phyloP scores from a whole-genome alignment of 2,888 invertebrate species.

The Petrolisthes manimaculis region DNA sequence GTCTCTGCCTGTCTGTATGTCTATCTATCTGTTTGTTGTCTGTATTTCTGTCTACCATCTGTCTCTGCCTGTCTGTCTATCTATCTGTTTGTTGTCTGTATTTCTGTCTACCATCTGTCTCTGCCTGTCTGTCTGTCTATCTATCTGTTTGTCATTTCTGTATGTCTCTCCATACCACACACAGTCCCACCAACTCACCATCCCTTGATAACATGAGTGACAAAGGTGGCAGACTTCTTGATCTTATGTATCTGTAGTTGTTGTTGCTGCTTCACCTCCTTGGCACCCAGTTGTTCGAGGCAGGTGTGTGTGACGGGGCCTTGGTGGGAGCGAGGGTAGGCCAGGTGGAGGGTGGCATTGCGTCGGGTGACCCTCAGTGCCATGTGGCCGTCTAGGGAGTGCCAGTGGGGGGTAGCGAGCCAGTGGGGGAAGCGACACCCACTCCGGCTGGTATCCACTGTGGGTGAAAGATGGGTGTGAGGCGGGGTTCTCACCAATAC shows the following conservation, averaged over 20 bases:
- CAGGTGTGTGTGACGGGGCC: constrained; percentile 59
- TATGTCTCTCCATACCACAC: not conserved
- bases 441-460: constrained; percentile 56
- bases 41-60: too few species aligned
- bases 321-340: not conserved
- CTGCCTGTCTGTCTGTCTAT: too few species aligned
- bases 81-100: too few species aligned
- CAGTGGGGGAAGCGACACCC: constrained; percentile 58
- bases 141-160: too few species aligned
- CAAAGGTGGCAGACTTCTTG: constrained; percentile 41
- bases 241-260: too few species aligned
- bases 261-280: not conserved
- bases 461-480: too few species aligned
- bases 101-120: too few species aligned
- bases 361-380: constrained; percentile 52
- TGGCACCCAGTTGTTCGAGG: constrained; percentile 28
- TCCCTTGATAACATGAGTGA: constrained; percentile 60
- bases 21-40: too few species aligned
- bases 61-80: too few species aligned
- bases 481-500: too few species aligned
- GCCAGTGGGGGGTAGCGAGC: constrained; percentile 43
- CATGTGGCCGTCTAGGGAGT: constrained; percentile 58
- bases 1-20: too few species aligned
- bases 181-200: constrained; percentile 45
- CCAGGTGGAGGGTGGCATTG: constrained; percentile 58